Conservation (phyloP, 23 tunicate species). For the Diplosoma virens region DNA sequence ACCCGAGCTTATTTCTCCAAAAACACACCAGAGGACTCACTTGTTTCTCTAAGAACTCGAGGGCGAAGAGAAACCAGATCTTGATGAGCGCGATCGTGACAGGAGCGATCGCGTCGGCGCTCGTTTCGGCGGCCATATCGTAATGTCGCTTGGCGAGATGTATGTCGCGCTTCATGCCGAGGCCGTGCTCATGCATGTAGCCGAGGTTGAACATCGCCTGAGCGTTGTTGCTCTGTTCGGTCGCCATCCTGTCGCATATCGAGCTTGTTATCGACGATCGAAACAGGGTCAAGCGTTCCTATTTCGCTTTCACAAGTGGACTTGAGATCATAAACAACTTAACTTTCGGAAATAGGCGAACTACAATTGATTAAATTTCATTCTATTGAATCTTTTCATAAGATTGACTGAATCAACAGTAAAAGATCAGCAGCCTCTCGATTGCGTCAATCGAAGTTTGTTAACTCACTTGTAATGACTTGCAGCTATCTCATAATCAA, state of each 20-base stretch:
- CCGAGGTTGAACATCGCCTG: slow-evolving; percentile 98
- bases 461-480: slow-evolving; percentile 77
- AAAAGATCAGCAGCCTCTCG: too few species aligned
- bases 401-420: too few species aligned
- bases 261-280: too few species aligned
- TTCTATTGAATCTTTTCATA: too few species aligned
- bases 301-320: too few species aligned
- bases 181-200: slow-evolving; percentile 98
- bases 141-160: slow-evolving; percentile 94
- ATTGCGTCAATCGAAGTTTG: too few species aligned
- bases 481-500: slow-evolving; percentile 84
- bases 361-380: too few species aligned
- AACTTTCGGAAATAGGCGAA: too few species aligned
- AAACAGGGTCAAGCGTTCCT: too few species aligned
- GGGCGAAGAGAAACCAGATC: slow-evolving; percentile 59
- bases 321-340: too few species aligned
- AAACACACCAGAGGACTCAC: too few species aligned
- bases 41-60: slow-evolving; percentile 57
- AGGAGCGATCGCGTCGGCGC: slow-evolving; percentile 82
- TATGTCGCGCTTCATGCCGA: slow-evolving; percentile 80
- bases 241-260: slow-evolving; percentile 55
- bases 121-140: slow-evolving; percentile 85
- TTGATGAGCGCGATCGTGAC: slow-evolving; percentile 78
- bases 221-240: slow-evolving; percentile 59
- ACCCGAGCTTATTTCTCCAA: too few species aligned